Conservation (phyloP, 2,797 vertebrate genomes). For the Tadarida brasiliensis region DNA sequence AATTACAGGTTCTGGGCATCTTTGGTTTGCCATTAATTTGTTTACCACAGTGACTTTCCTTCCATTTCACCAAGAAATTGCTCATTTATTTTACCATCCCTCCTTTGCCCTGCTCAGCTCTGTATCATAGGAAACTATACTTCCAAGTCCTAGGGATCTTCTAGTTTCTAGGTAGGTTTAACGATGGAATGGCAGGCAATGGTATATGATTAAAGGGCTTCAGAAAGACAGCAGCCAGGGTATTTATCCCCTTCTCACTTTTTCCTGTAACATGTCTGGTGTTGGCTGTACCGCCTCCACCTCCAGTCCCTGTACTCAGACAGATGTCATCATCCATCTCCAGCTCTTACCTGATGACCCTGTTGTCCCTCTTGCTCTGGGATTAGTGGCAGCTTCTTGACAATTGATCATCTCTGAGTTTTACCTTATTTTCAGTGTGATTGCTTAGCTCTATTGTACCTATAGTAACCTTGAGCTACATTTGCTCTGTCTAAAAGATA, state of each 20-base stretch:
- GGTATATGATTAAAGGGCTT: not conserved
- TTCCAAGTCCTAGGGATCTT: not conserved
- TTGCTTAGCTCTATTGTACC: not conserved
- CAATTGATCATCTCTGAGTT: not conserved
- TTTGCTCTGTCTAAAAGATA: not conserved
- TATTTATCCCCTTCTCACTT: not conserved
- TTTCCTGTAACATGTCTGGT: not conserved
- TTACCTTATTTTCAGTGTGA: not conserved
- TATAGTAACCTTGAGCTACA: constrained; percentile 17
- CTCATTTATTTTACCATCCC: not conserved
- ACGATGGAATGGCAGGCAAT: not conserved
- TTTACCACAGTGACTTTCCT: not conserved
- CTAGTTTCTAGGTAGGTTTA: not conserved
- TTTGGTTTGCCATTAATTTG: not conserved
- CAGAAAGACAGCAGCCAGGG: not conserved
- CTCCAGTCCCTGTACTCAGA: not conserved
- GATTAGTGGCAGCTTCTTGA: not conserved
- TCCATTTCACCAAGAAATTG: not conserved
- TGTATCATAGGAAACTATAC: not conserved
- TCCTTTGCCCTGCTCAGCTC: not conserved
- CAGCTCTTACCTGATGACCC: not conserved
- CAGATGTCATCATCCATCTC: not conserved
- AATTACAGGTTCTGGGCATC: not conserved
- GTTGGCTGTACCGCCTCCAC: not conserved
- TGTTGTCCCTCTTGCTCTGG: not conserved